Base-by-base conservation (phyloP, 2,797 vertebrate species). In the Cygnus olor region DNA sequence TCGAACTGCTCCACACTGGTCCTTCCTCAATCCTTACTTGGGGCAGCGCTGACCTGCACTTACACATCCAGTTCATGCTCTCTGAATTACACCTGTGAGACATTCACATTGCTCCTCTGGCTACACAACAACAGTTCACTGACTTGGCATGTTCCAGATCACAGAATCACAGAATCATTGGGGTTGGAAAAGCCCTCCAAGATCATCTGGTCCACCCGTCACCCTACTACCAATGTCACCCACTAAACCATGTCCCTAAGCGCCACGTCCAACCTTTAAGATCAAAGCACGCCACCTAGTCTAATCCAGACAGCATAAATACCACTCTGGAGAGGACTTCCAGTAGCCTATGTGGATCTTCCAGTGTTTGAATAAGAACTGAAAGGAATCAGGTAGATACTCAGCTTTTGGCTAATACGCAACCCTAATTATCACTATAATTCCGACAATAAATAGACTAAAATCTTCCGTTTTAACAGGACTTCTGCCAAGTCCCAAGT, bases 51-150 rank as follows among this genome's bases (percentile, higher is more conserved):
- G 74, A 19, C 28, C 34, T 12, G 3, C 40, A 34, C 4, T 40
- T 4, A 11, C 3, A 0, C 34, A 7, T 3, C 32, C 6, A 11
- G 12, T 12, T 18, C 30, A 6, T 0, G 0, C 60, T 17, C 54
- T 40, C 44, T 0, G 4, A 60, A 2, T 21, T 3, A 21, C 34
- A 2, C 25, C 10, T 2, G 4, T n/a, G 64, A 58, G 65, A 71
- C 6, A 4, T 10, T 27, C 4, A 4, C 47, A 16, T 13, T 42
- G 17, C 32, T 54, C 30, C 34, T 16, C 4, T 3, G 11, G 6
- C 45, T 8, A 3, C 1, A 6, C 3, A 45, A n/a, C 12, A 27
- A 10, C 5, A 19, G 3, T 38, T 36, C 27, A 19, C 21, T 14
- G 6, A 19, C 54, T 49, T 9, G 40, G 44, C 32, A 8, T n/a